Evolutionary conservation across 2,797 vertebrate genomes (phyloP).

Genomic region (Gadopsis marmoratus): DNA sequence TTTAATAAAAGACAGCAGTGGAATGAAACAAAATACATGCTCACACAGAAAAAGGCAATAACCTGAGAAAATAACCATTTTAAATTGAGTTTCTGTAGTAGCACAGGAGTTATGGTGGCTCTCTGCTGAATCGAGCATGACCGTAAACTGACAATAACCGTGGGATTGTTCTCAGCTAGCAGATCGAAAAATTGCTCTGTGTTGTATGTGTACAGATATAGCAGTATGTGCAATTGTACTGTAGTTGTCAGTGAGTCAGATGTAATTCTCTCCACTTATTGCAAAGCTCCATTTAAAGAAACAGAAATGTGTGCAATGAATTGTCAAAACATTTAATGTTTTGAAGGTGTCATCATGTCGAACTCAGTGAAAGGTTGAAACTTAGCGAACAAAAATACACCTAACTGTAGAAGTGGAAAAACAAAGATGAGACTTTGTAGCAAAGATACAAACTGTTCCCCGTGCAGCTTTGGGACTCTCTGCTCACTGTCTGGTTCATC

Average conservation of each 20-base stretch:
- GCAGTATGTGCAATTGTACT: slow-evolving; percentile 20
- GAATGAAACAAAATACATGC: slow-evolving; percentile 54
- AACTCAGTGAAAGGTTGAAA: not conserved
- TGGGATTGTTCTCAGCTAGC: slow-evolving; percentile 34
- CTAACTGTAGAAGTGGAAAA: not conserved
- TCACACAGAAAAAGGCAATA: slow-evolving; percentile 60
- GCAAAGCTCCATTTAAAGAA: slow-evolving; percentile 14
- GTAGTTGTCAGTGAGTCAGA: slow-evolving; percentile 1
- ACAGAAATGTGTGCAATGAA: not conserved
- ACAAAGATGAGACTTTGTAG: not conserved
- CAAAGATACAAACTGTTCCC: not conserved
- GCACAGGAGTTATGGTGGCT: slow-evolving; percentile 24
- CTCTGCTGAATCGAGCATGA: slow-evolving; percentile 45
- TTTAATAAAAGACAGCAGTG: slow-evolving; percentile 60
- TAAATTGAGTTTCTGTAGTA: slow-evolving; percentile 59
- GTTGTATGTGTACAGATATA: slow-evolving; percentile 33
- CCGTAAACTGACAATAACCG: slow-evolving; percentile 56
- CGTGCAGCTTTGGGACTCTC: too few species aligned
- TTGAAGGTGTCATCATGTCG: not conserved
- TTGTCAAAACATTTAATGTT: not conserved
- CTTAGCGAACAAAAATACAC: not conserved
- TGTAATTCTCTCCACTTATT: slow-evolving; percentile 1
- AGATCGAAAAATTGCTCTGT: slow-evolving; percentile 69
- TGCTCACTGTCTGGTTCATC: too few species aligned
- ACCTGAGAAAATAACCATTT: slow-evolving; percentile 67